Evolutionary conservation across 1,140 invertebrate genomes (phyloP), one percentile per base, ranked within the genome.

Genomic region (Zaprionus camerounensis): DNA sequence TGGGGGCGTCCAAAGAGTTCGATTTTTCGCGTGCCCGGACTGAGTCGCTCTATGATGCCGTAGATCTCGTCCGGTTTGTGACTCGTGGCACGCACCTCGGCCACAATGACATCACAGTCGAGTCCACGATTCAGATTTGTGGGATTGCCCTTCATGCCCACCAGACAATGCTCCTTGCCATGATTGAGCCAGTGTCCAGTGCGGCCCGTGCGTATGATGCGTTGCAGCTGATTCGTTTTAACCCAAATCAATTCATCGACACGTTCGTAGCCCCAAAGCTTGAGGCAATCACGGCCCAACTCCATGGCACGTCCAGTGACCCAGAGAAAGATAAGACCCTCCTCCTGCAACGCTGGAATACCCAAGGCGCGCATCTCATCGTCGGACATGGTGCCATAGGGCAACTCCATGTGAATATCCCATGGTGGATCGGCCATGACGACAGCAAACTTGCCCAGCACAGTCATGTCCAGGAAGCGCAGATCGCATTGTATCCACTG

Each of bases 1-100:
- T 99, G 99, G 5, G 98, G 98, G 62, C 99, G 93, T 0, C 99
- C 99, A 93, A 99, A 99, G 5, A 99, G 93, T 94, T 99, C 98
- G 80, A 99, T 98, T 94, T 99, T 99, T 53, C 98, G 95, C 0
- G 98, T 99, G 0, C 98, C 98, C 0, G 97, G 97, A 83, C 96
- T 97, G 56, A 98, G 94, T 61, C 97, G 93, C 88, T 98, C 96
- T 69, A 97, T 97, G 61, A 97, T 97, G 13, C 97, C 98, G 93
- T 99, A 99, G 80, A 99, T 98, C 94, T 99, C 98, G 93, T 99
- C 98, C 0, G 98, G 98, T 93, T 99, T 99, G 92, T 99, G 98
- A 84, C 97, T 98, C 0, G 98, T 99, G 5, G 98, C 98, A 58
- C 99, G 94, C 0, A 99, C 98, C 94, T 99, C 99, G 0, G 98